Conservation (phyloP, 2,888 invertebrate species). For the Fragum whitleyi region DNA sequence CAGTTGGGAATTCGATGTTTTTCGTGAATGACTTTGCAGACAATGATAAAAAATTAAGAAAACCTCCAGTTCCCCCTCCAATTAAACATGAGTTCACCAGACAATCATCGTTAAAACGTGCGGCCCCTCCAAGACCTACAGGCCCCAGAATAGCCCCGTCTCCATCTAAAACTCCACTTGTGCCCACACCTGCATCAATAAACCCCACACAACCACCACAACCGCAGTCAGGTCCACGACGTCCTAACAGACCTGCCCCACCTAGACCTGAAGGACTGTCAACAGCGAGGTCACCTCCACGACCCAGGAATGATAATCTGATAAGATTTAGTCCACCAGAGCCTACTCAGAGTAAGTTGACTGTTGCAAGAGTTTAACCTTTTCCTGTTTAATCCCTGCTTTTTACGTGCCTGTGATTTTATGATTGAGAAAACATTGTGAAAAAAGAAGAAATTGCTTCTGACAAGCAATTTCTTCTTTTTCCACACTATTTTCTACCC, state of each 20-base stretch:
- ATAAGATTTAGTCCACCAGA: constrained; percentile 79
- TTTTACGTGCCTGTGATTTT: too few species aligned
- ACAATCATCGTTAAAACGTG: constrained; percentile 69
- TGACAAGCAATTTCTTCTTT: too few species aligned
- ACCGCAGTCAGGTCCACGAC: constrained; percentile 37
- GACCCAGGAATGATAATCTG: constrained; percentile 65
- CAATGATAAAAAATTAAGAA: constrained; percentile 49
- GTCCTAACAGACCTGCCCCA: constrained; percentile 63
- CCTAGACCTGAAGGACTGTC: constrained; percentile 54
- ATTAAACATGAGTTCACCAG: constrained; percentile 51
- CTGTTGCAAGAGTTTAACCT: too few species aligned
- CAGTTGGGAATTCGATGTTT: constrained; percentile 68
- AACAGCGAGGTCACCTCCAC: constrained; percentile 44
- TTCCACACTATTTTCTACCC: too few species aligned
- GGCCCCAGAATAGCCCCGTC: constrained; percentile 75
- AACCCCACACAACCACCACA: constrained; percentile 49
- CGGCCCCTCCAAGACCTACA: constrained; percentile 78
- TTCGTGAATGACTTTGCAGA: constrained; percentile 48
- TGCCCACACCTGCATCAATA: constrained; percentile 36
- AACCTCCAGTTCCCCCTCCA: constrained; percentile 66
- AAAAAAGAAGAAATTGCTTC: too few species aligned
- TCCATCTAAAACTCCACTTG: constrained; percentile 72
- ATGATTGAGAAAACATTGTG: too few species aligned
- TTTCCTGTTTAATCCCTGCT: too few species aligned
- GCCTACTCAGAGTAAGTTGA: constrained; percentile 40